These are phyloP conservation scores for Elmis aenea DNA, from an alignment of 2,888 invertebrate genomes.

Conservation along the genomic window DNA sequence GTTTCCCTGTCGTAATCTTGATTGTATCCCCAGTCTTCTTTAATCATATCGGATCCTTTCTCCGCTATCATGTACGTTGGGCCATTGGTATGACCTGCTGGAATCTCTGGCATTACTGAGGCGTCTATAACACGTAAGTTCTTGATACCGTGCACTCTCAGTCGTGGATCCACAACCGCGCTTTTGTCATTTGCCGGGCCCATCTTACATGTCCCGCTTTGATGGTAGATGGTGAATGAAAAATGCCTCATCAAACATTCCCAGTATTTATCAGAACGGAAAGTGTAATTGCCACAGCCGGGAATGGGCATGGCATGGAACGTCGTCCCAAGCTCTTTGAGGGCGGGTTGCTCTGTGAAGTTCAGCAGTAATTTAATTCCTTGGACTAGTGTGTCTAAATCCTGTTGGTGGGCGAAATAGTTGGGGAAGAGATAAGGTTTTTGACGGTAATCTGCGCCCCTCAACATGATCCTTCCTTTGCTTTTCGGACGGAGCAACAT, in stretches of 20 bases:
- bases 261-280: constrained; percentile 65
- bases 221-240: constrained; percentile 67
- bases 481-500: constrained; percentile 58
- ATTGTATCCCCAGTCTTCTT: constrained; percentile 53
- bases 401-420: constrained; percentile 55
- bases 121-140: constrained; percentile 71
- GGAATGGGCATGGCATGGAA: constrained; percentile 58
- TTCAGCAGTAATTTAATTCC: constrained; percentile 58
- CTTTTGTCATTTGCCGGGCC: constrained; percentile 52
- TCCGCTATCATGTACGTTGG: constrained; percentile 79
- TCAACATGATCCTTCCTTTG: constrained; percentile 54
- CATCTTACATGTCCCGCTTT: constrained; percentile 65
- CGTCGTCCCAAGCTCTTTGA: constrained; percentile 55
- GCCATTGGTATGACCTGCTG: constrained; percentile 72
- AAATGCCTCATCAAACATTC: constrained; percentile 63
- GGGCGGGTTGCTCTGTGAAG: constrained; percentile 54
- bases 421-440: constrained; percentile 60
- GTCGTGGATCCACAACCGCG: constrained; percentile 60
- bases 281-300: constrained; percentile 54
- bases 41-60: constrained; percentile 68
- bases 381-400: constrained; percentile 59
- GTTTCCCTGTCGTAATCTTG: no score
- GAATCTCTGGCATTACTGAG: constrained; percentile 73
- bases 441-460: constrained; percentile 50
- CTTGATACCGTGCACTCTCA: constrained; percentile 61